Percentiles rank a stretch among this genome's conserved stretches.
Evolutionary conservation across 2,797 vertebrate genomes (phyloP).

Genomic region (Sebastolobus altivelis): DNA sequence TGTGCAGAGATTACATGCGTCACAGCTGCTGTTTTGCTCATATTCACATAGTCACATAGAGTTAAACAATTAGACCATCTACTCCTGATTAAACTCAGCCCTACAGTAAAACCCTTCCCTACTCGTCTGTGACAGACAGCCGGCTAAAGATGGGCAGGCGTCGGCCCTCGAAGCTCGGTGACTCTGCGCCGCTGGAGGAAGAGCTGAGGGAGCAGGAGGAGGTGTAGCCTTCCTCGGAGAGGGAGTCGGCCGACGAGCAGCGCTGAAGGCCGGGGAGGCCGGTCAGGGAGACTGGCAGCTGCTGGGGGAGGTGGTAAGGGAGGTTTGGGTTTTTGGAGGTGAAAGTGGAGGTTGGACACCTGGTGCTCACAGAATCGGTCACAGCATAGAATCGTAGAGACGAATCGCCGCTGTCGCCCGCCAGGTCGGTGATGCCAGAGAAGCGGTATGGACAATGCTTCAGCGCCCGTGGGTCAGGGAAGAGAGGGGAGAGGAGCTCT

Average conservation of each 20-base stretch:
- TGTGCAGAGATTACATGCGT: neutral
- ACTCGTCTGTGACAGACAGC: constrained; percentile 88
- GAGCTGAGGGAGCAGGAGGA: constrained; percentile 88
- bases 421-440: constrained; percentile 55
- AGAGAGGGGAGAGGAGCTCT: constrained; percentile 77
- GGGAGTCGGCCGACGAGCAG: constrained; percentile 88
- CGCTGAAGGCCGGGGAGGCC: constrained; percentile 77
- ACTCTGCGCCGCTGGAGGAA: constrained; percentile 83
- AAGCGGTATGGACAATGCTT: constrained; percentile 74
- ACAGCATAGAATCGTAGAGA: constrained; percentile 72
- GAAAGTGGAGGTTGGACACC: constrained; percentile 21
- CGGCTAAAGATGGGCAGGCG: constrained; percentile 93
- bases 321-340: constrained; percentile 32
- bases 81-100: constrained; percentile 40
- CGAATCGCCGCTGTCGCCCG: constrained; percentile 18
- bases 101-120: constrained; percentile 51
- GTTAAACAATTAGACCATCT: constrained; percentile 21
- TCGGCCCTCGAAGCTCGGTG: constrained; percentile 83
- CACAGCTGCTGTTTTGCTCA: neutral
- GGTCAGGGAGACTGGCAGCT: constrained; percentile 33
- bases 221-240: constrained; percentile 88
- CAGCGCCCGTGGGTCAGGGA: constrained; percentile 64
- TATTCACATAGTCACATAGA: neutral
- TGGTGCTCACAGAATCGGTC: constrained; percentile 51
- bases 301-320: constrained; percentile 24